Base-by-base conservation (phyloP, 2,888 invertebrate species). In the Noctua pronuba region DNA sequence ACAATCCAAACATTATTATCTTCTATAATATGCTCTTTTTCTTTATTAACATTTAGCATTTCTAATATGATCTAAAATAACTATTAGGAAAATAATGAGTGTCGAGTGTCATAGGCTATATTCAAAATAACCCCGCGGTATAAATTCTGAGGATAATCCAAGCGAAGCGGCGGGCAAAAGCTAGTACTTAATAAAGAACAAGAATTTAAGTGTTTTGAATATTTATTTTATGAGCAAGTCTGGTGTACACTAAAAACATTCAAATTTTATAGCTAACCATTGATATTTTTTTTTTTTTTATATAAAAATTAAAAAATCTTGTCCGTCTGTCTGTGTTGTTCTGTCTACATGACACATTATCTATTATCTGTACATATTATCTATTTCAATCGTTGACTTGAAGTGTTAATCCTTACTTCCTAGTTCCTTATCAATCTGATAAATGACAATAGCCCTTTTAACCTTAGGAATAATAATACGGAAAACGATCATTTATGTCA, bases 401-500 rank as follows among this genome's bases (percentile, higher is more conserved):
- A 16, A 75, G 41, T 21, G 62, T 4, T 31, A 52, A 31, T 52
- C 24, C 11, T 44, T 35, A 64, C n/a, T 28, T 75, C 31, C n/a
- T 28, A 7, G 49, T 49, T 46, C 21, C 21, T 55, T 75, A 44
- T 11, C 46, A 31, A 21, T 18, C 62, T 31, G 38, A 44, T 65
- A 10, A 49, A 60, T 41, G 18, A 77, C 35, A 77, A 67, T 41
- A 62, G 38, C 11, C 28, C 28, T n/a, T 38, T 21, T 64, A 58
- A 49, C 7, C 46, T 18, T 6, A 46, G 21, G 44, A 62, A 38
- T 38, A 28, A 52, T n/a, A 38, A 24, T 28, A 1, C 21, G 41
- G 65, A 66, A 72, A 62, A 38, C 1, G 8, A 6, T 55, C 0
- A 62, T 79, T 62, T 74, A 80, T 24, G 52, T 28, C 41, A 65